phyloP scores from a whole-genome alignment of 2,797 vertebrate genomes.

The Phoebastria nigripes region DNA sequence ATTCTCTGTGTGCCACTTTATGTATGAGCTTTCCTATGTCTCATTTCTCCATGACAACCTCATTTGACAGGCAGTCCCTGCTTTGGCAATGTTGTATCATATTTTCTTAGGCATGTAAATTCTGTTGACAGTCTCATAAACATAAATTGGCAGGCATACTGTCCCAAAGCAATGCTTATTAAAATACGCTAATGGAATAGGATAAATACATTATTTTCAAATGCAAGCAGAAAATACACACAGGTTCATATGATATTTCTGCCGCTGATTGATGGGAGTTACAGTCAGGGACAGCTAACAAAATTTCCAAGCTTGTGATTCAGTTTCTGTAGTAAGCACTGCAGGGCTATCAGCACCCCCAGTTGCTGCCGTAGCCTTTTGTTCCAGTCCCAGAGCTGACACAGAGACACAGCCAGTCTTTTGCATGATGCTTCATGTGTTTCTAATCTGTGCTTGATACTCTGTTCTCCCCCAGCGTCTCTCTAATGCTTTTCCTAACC shows the following conservation, averaged over 20 bases:
- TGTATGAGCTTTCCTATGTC: constrained; percentile 60
- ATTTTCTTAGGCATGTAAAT: constrained; percentile 82
- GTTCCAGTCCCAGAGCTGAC: background rate
- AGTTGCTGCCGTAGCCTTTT: background rate
- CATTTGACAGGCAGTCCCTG: constrained; percentile 76
- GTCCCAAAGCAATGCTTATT: constrained; percentile 80
- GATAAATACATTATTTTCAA: constrained; percentile 76
- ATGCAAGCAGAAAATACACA: constrained; percentile 46
- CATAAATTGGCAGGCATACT: constrained; percentile 79
- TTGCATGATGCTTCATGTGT: background rate
- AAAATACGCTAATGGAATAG: constrained; percentile 77
- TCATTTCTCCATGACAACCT: constrained; percentile 78
- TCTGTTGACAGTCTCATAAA: constrained; percentile 82
- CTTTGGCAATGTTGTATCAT: constrained; percentile 77
- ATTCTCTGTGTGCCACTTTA: constrained; percentile 5
- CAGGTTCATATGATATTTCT: constrained; percentile 31
- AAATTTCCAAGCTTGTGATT: background rate
- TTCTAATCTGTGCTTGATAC: background rate
- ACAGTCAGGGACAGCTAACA: background rate
- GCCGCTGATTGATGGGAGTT: background rate
- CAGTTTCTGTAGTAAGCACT: background rate
- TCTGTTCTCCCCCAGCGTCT: background rate
- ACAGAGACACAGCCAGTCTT: background rate
- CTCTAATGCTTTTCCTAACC: background rate
- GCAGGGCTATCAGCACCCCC: background rate